Evolutionary conservation across 2,888 invertebrate genomes (phyloP).

Genomic region (Leucozona laternaria): DNA sequence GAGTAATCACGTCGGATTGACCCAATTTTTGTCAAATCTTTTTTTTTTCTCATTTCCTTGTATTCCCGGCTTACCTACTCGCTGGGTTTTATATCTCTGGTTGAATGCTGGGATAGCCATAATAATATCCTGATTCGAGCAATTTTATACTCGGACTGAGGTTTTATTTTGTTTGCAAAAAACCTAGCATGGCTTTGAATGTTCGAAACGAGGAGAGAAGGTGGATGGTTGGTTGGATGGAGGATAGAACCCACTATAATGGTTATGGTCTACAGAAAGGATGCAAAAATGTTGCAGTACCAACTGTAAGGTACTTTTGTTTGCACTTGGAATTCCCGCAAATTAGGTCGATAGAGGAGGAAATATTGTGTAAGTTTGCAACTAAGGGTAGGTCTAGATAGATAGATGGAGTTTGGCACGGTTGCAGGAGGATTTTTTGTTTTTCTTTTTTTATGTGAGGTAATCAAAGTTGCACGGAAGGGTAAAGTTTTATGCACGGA

Average conservation of each 20-base stretch:
- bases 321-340: conserved; percentile 72
- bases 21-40: conserved; percentile 48
- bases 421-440: conserved; percentile 43
- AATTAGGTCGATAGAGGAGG: conserved; percentile 73
- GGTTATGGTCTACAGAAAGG: conserved; percentile 26
- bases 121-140: conserved; percentile 63
- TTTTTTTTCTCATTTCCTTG: conserved; percentile 4
- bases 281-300: conserved; percentile 71
- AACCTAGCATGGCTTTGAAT: conserved; percentile 24
- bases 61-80: conserved; percentile 27
- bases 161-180: conserved; percentile 45
- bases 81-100: conserved; percentile 17
- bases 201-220: neutral
- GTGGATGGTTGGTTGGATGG: neutral
- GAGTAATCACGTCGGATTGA: conserved; percentile 64
- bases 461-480: conserved; percentile 44
- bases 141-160: conserved; percentile 55
- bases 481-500: conserved; percentile 50
- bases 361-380: conserved; percentile 51
- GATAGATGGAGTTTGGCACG: conserved; percentile 44
- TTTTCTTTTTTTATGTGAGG: conserved; percentile 38
- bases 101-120: conserved; percentile 47
- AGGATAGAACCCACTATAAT: neutral
- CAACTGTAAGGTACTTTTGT: conserved; percentile 72
- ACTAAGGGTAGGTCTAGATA: conserved; percentile 28